Base-by-base conservation (phyloP, 2,797 vertebrate species). In the Avahi laniger region DNA sequence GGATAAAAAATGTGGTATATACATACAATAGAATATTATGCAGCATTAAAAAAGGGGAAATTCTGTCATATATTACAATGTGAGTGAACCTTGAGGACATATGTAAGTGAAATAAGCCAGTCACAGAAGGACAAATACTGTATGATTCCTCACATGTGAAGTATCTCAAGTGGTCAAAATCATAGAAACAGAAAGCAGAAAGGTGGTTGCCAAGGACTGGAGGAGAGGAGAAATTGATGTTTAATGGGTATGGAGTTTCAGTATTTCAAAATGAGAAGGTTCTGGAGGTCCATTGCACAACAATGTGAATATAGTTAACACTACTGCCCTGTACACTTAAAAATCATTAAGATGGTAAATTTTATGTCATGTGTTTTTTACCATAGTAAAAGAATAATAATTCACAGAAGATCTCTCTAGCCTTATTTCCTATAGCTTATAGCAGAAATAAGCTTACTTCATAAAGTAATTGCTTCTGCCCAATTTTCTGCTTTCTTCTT, bases 401-500 rank as follows among this genome's bases (percentile, higher is more conserved):
- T 83, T 91, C 61, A 87, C 2, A 61, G 2, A 17, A 90, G 48
- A 80, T 7, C 4, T 35, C 78, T 86, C 91, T 72, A 72, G 4
- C 79, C 17, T 67, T 91, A 73, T 35, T 72, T 85, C 10, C 35
- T 88, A 1, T 6, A 90, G 17, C 33, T 70, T 43, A n/a, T 30
- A 18, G 41, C 38, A 61, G n/a, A 96, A 81, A 72, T 69, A 83
- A 95, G 35, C 17, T n/a, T 35, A 57, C 24, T 79, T 79, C 46
- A 59, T 75, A 43, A 93, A 73, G 4, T 52, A n/a, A 90, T 70
- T 90, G 24, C 5, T 91, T 90, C 52, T 67, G 2, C 4, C 86
- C 59, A 78, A 82, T 91, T 80, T 93, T 82, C 41, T 80, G 26
- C 18, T 81, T 38, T 69, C 26, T 94, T 63, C n/a, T 95, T 78